These are phyloP conservation scores for Vidua macroura DNA, from an alignment of 2,113 vertebrate species.

Conservation along the genomic window DNA sequence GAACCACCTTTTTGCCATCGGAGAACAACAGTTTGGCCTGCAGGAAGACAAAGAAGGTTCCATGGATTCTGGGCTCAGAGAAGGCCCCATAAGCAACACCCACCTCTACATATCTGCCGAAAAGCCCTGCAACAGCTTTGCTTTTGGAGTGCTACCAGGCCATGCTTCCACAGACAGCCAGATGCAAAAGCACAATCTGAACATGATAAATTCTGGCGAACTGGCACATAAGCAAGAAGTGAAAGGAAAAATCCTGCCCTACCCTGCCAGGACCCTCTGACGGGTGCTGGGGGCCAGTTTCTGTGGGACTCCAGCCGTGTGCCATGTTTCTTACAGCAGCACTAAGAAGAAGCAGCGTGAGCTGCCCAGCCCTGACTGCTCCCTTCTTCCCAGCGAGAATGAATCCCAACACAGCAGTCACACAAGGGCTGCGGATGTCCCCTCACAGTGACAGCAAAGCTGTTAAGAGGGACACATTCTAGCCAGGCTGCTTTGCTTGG, in stretches of 20 bases:
- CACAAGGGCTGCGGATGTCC: fast-evolving
- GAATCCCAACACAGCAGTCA: background rate
- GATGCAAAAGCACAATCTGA: background rate
- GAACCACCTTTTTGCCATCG: constrained; percentile 78
- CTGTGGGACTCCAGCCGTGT: background rate
- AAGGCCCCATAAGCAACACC: background rate
- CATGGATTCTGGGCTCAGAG: fast-evolving
- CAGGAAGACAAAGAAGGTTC: background rate
- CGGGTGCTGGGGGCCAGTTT: fast-evolving
- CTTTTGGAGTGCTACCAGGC: fast-evolving
- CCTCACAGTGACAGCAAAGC: background rate
- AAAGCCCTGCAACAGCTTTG: background rate
- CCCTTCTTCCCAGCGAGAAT: background rate
- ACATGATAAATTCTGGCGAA: background rate
- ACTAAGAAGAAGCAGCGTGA: background rate
- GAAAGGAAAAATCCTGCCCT: background rate
- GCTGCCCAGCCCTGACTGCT: background rate
- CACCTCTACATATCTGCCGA: fast-evolving
- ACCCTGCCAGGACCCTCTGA: background rate
- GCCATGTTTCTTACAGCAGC: background rate
- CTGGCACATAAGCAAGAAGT: background rate
- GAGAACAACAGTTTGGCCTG: constrained; percentile 94
- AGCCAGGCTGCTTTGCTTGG: background rate
- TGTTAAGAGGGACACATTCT: background rate
- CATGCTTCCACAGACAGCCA: background rate